Conservation (phyloP, 92 coral and sea anemone species). For the Ricordea florida region DNA sequence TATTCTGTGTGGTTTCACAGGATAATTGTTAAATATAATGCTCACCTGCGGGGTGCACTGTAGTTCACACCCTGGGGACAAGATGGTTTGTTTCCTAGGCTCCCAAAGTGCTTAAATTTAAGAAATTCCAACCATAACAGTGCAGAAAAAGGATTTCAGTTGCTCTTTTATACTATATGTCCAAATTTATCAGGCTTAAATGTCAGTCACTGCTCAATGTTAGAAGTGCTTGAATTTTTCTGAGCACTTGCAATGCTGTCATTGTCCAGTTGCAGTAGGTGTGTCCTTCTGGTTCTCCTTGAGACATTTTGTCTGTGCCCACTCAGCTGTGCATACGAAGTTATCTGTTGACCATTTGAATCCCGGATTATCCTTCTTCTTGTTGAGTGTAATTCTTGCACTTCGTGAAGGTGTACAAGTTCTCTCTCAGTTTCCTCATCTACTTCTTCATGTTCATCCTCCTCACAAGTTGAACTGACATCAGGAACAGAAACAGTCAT, state of each 20-base stretch:
- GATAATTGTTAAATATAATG: too few species aligned
- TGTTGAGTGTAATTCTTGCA: not conserved
- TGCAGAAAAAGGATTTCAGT: not conserved
- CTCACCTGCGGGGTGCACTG: not conserved
- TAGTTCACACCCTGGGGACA: not conserved
- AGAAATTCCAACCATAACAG: not conserved
- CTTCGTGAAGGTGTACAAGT: constrained; percentile 9
- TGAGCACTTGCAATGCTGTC: constrained; percentile 31
- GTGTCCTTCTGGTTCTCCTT: not conserved
- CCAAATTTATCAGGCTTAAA: not conserved
- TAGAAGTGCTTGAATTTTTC: constrained; percentile 10
- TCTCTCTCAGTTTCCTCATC: constrained; percentile 10
- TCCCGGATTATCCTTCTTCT: constrained; percentile 33
- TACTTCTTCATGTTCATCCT: not conserved
- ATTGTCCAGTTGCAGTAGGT: constrained; percentile 6
- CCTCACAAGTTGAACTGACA: not conserved
- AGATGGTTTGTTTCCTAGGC: not conserved
- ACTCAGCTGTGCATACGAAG: constrained; percentile 35
- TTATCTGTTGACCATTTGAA: constrained; percentile 19
- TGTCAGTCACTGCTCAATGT: not conserved
- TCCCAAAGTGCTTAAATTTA: not conserved
- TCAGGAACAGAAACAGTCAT: not conserved
- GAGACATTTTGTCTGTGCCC: constrained; percentile 24
- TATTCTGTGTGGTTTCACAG: not conserved
- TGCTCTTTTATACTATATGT: not conserved